Conservation (phyloP, 2,888 invertebrate genomes). For the Himalopsyche japonica region DNA sequence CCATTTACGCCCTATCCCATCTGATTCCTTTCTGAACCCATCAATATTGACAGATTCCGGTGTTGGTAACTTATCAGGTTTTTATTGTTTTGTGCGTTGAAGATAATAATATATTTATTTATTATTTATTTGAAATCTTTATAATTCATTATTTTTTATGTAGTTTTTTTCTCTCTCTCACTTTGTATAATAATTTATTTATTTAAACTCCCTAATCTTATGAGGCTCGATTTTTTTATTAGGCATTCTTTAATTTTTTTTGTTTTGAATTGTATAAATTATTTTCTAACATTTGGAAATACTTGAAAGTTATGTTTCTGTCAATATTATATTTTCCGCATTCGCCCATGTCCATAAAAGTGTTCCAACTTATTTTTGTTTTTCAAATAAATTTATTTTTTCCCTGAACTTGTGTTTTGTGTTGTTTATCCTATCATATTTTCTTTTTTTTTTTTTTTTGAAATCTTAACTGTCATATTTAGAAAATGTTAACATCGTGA, state of each 20-base stretch:
- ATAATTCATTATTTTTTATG: constrained; percentile 57
- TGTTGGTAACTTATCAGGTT: constrained; percentile 48
- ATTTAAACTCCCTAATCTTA: constrained; percentile 46
- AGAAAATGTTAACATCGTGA: no score
- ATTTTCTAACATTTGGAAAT: constrained; percentile 2
- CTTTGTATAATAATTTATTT: constrained; percentile 58
- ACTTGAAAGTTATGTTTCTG: constrained; percentile 29
- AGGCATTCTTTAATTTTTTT: constrained; percentile 45
- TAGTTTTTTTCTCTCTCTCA: constrained; percentile 57
- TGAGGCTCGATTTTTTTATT: constrained; percentile 45
- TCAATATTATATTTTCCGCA: constrained; percentile 40
- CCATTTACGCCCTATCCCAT: background rate
- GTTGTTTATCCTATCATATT: constrained; percentile 28
- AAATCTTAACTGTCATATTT: no score
- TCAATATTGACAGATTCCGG: constrained; percentile 62
- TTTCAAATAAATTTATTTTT: constrained; percentile 40
- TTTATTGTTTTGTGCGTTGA: constrained; percentile 47
- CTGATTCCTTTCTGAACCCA: constrained; percentile 41
- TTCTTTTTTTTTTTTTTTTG: constrained; percentile 21
- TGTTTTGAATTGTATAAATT: constrained; percentile 34
- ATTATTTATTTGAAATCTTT: constrained; percentile 55
- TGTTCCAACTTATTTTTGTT: constrained; percentile 32
- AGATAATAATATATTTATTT: constrained; percentile 44
- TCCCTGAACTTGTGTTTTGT: constrained; percentile 25
- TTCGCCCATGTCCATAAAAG: constrained; percentile 29